These are phyloP conservation scores for Gadopsis marmoratus DNA, from an alignment of 2,797 vertebrate genomes.

Conservation along the genomic window DNA sequence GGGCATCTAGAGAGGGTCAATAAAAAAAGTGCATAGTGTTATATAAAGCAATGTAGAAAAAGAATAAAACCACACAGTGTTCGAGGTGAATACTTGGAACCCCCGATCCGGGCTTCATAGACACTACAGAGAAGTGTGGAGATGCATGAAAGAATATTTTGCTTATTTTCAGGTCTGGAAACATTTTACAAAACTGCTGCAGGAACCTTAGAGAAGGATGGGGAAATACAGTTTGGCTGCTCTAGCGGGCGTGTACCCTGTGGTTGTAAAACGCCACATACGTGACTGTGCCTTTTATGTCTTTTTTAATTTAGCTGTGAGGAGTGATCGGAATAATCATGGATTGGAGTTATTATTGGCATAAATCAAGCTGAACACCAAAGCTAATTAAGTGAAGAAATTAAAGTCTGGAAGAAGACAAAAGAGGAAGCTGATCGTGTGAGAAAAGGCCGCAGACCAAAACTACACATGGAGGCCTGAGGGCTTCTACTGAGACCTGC, in stretches of 20 bases:
- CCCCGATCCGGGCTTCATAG: background rate
- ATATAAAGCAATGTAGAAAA: background rate
- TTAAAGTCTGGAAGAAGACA: constrained; percentile 21
- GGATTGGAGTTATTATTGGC: constrained; percentile 1
- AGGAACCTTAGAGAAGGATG: background rate
- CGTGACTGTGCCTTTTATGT: background rate
- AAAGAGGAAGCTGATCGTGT: constrained; percentile 10
- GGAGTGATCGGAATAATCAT: background rate
- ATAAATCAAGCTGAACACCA: constrained; percentile 24
- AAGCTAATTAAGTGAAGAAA: constrained; percentile 21
- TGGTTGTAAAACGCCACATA: background rate
- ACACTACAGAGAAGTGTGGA: background rate
- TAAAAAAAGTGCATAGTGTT: background rate
- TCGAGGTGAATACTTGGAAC: background rate
- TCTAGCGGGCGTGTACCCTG: no score
- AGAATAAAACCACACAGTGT: background rate
- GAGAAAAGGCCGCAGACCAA: no score
- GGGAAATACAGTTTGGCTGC: background rate
- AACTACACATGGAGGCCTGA: constrained; percentile 23
- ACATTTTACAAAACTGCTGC: background rate
- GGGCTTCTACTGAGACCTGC: constrained; percentile 35
- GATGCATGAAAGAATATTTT: background rate
- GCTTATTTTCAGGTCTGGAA: background rate
- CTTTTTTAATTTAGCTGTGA: constrained; percentile 25
- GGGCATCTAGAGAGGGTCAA: background rate